phyloP scores from a whole-genome alignment of 2,888 invertebrate genomes.

The Epirrita christyi region DNA sequence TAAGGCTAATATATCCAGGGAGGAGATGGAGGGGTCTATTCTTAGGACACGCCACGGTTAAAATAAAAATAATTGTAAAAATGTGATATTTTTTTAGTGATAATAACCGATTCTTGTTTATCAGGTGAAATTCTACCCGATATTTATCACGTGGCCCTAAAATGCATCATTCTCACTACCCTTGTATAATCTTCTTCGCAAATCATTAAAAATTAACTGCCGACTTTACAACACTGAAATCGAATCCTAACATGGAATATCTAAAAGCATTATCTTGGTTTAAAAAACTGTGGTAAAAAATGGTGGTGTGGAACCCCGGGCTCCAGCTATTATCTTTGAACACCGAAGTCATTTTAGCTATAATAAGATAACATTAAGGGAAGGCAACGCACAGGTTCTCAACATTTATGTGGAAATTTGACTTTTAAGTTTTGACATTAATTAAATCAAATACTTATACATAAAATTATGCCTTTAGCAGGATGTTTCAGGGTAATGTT shows the following conservation, averaged over 20 bases:
- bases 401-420: slow-evolving; percentile 42
- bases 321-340: slow-evolving; percentile 79
- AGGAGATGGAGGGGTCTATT: too few species aligned
- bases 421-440: too few species aligned
- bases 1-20: too few species aligned
- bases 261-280: slow-evolving; percentile 74
- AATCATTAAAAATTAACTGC: slow-evolving; percentile 39
- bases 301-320: slow-evolving; percentile 69
- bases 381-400: slow-evolving; percentile 57
- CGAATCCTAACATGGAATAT: slow-evolving; percentile 74
- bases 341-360: slow-evolving; percentile 85
- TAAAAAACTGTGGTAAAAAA: slow-evolving; percentile 73
- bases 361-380: slow-evolving; percentile 85
- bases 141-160: slow-evolving; percentile 6
- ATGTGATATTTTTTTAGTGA: too few species aligned
- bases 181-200: slow-evolving; percentile 25
- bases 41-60: too few species aligned
- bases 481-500: too few species aligned
- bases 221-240: slow-evolving; percentile 55
- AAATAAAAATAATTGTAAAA: too few species aligned
- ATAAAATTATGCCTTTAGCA: too few species aligned
- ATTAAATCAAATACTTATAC: too few species aligned
- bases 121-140: background rate
- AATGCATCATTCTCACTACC: slow-evolving; percentile 2
- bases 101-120: too few species aligned